A percentile compares a stretch with the other conserved stretches of the same genome.
phyloP scores from a whole-genome alignment of 2,797 vertebrate genomes.

The Trichosurus vulpecula region DNA sequence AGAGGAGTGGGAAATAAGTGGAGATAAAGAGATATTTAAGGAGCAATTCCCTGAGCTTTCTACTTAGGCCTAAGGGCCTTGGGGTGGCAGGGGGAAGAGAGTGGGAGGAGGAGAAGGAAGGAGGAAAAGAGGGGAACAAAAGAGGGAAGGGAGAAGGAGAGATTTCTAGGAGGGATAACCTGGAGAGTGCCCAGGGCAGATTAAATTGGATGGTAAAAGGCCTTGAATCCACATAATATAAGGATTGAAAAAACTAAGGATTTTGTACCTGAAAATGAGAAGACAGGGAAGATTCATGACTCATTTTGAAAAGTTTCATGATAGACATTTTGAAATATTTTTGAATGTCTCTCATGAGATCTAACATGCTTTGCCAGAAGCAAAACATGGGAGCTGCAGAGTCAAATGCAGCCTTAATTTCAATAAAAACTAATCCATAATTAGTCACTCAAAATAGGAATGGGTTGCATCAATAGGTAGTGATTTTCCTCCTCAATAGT shows the following conservation, averaged over 20 bases:
- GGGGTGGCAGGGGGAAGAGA: too few species aligned
- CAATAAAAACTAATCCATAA: not conserved
- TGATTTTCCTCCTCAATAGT: not conserved
- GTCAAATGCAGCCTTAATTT: not conserved
- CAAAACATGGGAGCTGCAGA: not conserved
- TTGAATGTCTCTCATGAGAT: not conserved
- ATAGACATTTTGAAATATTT: not conserved
- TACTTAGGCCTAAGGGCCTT: not conserved
- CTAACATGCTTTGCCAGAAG: not conserved
- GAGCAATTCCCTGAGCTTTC: not conserved
- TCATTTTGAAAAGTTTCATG: too few species aligned
- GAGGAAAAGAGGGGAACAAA: too few species aligned
- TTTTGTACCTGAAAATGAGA: not conserved
- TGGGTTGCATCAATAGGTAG: not conserved
- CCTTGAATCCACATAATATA: not conserved
- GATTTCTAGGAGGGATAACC: not conserved
- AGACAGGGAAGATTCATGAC: not conserved
- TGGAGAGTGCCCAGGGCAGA: not conserved
- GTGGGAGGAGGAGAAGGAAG: too few species aligned
- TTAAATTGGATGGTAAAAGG: not conserved
- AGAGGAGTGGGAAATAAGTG: not conserved
- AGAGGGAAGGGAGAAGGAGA: not conserved
- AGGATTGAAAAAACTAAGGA: not conserved
- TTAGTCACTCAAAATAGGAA: not conserved
- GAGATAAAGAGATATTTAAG: not conserved